Evolutionary conservation across 2,888 invertebrate species (phyloP).

Genomic region (Cryptus viduatorius): DNA sequence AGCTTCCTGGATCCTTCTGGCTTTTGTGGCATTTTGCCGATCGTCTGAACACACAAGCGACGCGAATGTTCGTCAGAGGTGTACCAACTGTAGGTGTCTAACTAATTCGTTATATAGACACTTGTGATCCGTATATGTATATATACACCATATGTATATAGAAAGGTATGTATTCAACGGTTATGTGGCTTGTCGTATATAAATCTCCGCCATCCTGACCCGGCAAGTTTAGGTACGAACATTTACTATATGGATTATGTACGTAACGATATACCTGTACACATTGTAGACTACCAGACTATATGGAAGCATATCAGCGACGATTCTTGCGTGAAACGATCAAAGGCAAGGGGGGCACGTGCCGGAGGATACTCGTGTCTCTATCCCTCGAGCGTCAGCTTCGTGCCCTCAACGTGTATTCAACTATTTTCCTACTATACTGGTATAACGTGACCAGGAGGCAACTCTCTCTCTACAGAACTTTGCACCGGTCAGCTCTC

Average conservation of each 20-base stretch:
- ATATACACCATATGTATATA: not conserved
- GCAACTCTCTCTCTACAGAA: not conserved
- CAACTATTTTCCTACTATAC: conserved; percentile 37
- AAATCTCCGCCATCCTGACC: conserved; percentile 35
- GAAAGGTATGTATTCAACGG: not conserved
- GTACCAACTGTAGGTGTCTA: conserved; percentile 1
- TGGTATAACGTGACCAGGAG: not conserved
- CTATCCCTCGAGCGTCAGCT: conserved; percentile 17
- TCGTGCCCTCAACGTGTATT: conserved; percentile 6
- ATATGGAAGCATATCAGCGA: conserved; percentile 48
- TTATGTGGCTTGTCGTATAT: conserved; percentile 11
- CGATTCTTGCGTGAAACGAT: conserved; percentile 79
- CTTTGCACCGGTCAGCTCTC: not conserved
- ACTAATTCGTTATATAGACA: conserved; percentile 7
- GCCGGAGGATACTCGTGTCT: conserved; percentile 31
- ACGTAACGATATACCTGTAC: not conserved
- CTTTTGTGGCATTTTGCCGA: conserved; percentile 16
- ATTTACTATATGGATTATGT: conserved; percentile 14
- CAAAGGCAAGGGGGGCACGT: conserved; percentile 73
- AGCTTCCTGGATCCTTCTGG: conserved; percentile 32
- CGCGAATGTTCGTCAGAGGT: not conserved
- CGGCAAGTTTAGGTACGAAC: conserved; percentile 23
- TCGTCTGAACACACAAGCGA: not conserved
- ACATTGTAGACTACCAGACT: not conserved
- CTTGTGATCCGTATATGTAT: not conserved